Evolutionary conservation across 2,888 invertebrate species (phyloP).

Genomic region (Doris montereyensis): DNA sequence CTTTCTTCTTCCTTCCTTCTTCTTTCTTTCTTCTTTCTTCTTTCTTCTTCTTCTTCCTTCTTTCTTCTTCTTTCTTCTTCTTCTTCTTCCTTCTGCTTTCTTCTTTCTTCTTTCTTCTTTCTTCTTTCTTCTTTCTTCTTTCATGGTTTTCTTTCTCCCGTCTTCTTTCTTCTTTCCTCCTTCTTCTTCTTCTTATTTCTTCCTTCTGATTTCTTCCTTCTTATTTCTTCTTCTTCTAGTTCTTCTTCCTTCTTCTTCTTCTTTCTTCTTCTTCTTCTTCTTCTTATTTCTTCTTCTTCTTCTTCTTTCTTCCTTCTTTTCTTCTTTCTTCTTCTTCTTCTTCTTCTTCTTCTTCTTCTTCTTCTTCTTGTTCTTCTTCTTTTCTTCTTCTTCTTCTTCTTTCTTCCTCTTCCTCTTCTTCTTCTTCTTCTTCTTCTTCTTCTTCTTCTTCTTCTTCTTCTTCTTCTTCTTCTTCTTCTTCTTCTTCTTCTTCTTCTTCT

Average conservation of each 20-base stretch:
- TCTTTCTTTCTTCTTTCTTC: too few species aligned
- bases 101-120: conserved; percentile 8
- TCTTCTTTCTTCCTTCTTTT: not conserved
- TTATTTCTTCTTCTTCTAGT: too few species aligned
- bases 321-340: too few species aligned
- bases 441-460: conserved; percentile 16
- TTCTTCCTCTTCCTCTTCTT: too few species aligned
- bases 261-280: not conserved
- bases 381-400: not conserved
- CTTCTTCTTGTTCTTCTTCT: not conserved
- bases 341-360: not conserved
- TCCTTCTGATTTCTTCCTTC: too few species aligned
- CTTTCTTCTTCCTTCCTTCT: not conserved
- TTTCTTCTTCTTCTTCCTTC: too few species aligned
- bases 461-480: conserved; percentile 14
- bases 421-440: too few species aligned
- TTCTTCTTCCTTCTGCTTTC: not conserved
- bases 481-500: conserved; percentile 14
- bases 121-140: too few species aligned
- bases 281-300: not conserved
- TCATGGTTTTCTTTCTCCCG: not conserved
- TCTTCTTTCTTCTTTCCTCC: not conserved
- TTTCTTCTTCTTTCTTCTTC: not conserved
- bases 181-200: not conserved
- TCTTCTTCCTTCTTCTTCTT: not conserved